These are phyloP conservation scores for Epistrophe eligans DNA, from an alignment of 2,888 invertebrate genomes.

Conservation along the genomic window DNA sequence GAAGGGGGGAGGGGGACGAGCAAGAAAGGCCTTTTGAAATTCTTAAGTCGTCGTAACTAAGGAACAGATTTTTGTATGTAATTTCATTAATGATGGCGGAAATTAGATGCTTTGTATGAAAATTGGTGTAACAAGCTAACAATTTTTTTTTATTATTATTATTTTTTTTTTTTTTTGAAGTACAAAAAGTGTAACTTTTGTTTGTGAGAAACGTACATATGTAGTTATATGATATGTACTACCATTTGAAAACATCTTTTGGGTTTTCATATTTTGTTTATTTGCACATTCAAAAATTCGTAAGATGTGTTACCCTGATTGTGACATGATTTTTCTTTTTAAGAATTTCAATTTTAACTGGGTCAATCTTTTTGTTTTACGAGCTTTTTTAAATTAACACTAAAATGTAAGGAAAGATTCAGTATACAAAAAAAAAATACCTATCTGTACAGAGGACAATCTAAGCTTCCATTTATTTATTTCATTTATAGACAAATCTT, in stretches of 20 bases:
- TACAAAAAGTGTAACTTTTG: conserved; percentile 11
- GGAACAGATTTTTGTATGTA: conserved; percentile 23
- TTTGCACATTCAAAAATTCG: background rate
- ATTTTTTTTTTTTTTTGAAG: background rate
- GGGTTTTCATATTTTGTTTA: background rate
- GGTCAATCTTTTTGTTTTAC: background rate
- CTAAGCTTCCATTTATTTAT: too few species aligned
- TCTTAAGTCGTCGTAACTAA: conserved; percentile 39
- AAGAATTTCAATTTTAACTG: background rate
- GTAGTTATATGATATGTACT: background rate
- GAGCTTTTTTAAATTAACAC: background rate
- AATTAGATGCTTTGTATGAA: conserved; percentile 38
- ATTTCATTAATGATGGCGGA: conserved; percentile 40
- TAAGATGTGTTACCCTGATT: background rate
- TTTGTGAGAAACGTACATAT: background rate
- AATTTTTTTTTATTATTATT: background rate
- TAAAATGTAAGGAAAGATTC: too few species aligned
- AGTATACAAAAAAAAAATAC: too few species aligned
- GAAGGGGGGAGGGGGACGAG: too few species aligned
- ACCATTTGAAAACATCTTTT: background rate
- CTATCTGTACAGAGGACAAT: too few species aligned
- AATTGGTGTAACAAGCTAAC: conserved; percentile 27
- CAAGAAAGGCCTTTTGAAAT: conserved; percentile 13
- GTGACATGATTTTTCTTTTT: background rate
- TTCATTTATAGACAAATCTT: too few species aligned